These are phyloP conservation scores for Cnemophilus loriae DNA, from an alignment of 2,113 vertebrate species.

Conservation along the genomic window DNA sequence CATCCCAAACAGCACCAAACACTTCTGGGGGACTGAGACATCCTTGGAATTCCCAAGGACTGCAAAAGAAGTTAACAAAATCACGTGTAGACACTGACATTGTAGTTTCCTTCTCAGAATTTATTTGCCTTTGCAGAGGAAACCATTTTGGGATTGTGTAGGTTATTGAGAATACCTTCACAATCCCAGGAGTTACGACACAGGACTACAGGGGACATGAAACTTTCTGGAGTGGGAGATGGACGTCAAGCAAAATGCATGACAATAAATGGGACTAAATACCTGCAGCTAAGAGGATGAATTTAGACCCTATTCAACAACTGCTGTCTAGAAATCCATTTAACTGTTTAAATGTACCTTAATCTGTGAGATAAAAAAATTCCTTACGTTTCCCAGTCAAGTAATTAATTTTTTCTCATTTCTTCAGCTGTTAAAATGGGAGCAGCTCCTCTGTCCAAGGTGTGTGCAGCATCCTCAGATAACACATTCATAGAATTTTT, in stretches of 20 bases:
- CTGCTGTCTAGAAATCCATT: not conserved
- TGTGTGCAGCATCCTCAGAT: not conserved
- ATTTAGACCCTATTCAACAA: not conserved
- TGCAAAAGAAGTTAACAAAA: not conserved
- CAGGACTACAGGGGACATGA: not conserved
- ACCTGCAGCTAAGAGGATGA: not conserved
- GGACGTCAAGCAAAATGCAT: not conserved
- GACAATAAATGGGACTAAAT: not conserved
- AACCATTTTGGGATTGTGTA: not conserved
- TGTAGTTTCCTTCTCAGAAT: not conserved
- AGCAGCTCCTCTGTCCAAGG: not conserved
- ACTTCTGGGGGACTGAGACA: not conserved
- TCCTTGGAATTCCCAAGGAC: not conserved
- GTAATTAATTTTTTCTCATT: not conserved
- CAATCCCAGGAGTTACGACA: not conserved
- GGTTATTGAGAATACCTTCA: not conserved
- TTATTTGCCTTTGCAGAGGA: not conserved
- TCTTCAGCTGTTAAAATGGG: not conserved
- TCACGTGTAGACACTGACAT: accelerated
- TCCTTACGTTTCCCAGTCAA: not conserved
- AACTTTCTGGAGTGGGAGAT: not conserved
- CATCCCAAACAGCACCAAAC: not conserved
- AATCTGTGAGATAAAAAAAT: not conserved
- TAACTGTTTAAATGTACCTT: not conserved
- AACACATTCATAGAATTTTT: not conserved